Base-by-base conservation (phyloP, 2,888 invertebrate species). In the Drosophila merina region DNA sequence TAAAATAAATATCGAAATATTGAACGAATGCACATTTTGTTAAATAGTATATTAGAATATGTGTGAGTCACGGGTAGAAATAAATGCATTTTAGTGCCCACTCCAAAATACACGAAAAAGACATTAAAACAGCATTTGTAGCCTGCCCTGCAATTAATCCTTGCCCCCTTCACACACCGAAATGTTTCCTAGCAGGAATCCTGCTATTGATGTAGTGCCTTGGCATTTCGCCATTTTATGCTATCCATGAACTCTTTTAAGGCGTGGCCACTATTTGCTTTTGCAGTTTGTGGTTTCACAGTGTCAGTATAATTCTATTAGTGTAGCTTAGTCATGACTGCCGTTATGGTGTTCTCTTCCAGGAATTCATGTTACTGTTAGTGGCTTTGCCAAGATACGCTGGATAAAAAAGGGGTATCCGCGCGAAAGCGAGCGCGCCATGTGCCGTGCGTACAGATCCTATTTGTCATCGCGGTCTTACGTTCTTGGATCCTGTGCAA, bases 391-490 rank as follows among this genome's bases (percentile, higher is more conserved):
- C 57, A 91, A 91, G 83, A 90, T 91, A 86, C 91, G 91, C 76
- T 91, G 91, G 91, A 90, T 91, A 90, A 91, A 91, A 86, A 91
- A 90, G 85, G 92, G 91, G 45, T 91, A 91, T 76, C 90, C 91
- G 70, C 90, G 90, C 79, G 90, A 91, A 77, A 91, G 89, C 76
- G 91, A 91, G 76, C 90, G 91, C 45, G 87, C 91, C 63, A 90
- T 89, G 81, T 91, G 91, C 72, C 90, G 91, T 63, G 91, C 91
- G 62, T 91, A 90, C 80, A 90, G 91, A 76, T 90, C 91, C 69
- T 91, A 91, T 76, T 78, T 91, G 63, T 91, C 91, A 69, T 91
- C 91, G 52, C 84, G 90, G 76, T 90, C 88, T 12, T 90, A 86
- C 72, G 90, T 91, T 45, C 89, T 91, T 48, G 91, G 91, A 33